Percentiles rank a stretch among this genome's conserved stretches.
phyloP scores from a whole-genome alignment of 2,797 vertebrate genomes.

The Avahi laniger region DNA sequence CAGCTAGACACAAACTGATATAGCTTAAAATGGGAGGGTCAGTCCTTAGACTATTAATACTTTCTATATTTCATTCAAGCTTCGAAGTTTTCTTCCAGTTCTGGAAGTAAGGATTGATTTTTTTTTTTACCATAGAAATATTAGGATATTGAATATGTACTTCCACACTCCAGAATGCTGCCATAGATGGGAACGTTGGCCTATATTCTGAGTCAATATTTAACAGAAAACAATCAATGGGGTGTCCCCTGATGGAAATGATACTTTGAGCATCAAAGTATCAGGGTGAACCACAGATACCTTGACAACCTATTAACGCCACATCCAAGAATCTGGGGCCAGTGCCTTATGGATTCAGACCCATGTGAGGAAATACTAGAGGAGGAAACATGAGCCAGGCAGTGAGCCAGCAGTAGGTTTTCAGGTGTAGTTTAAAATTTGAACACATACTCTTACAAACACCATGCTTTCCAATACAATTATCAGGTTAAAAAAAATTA shows the following conservation, averaged over 20 bases:
- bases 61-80: not conserved
- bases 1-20: not conserved
- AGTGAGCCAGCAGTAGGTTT: not conserved
- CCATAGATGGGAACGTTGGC: not conserved
- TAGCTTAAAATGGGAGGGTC: not conserved
- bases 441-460: not conserved
- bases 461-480: not conserved
- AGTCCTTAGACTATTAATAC: not conserved
- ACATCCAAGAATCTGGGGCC: not conserved
- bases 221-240: not conserved
- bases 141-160: not conserved
- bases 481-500: not conserved
- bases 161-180: not conserved
- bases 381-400: not conserved
- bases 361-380: accelerated
- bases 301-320: not conserved
- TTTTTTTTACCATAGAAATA: not conserved
- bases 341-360: not conserved
- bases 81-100: not conserved
- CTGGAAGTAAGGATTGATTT: not conserved
- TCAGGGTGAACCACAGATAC: accelerated
- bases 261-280: not conserved
- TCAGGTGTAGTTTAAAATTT: not conserved
- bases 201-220: not conserved
- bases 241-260: not conserved